Conservation (phyloP, 2,888 invertebrate genomes). For the Tholera decimalis region DNA sequence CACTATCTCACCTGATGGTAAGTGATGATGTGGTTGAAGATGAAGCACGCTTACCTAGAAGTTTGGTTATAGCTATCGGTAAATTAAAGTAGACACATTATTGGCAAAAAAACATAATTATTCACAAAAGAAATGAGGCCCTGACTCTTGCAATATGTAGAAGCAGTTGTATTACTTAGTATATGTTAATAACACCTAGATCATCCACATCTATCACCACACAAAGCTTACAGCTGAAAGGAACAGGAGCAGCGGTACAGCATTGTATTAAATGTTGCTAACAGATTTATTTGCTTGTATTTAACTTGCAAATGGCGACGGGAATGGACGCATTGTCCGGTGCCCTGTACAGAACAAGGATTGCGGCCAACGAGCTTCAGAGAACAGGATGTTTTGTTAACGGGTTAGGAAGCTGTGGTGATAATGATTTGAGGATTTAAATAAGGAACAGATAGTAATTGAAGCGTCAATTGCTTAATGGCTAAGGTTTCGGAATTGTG, state of each 20-base stretch:
- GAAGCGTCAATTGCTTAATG: no score
- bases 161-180: neutral
- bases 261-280: constrained; percentile 47
- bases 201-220: constrained; percentile 9
- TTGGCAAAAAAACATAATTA: no score
- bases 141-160: no score
- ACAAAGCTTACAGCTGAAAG: constrained; percentile 28
- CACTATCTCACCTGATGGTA: no score
- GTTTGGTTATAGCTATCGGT: no score
- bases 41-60: no score
- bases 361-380: constrained; percentile 4
- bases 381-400: constrained; percentile 3
- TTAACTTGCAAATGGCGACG: constrained; percentile 58
- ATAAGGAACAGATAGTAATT: neutral
- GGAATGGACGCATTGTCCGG: constrained; percentile 45
- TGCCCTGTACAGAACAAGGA: constrained; percentile 17
- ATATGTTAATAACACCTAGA: neutral
- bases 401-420: constrained; percentile 15
- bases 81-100: no score
- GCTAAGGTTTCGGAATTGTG: no score
- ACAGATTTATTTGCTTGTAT: constrained; percentile 51
- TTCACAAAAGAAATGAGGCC: no score
- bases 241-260: constrained; percentile 31
- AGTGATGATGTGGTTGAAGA: no score
- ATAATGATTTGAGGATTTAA: neutral